Evolutionary conservation across 1,140 invertebrate genomes (phyloP), one percentile per base, ranked within the genome.

Genomic region (Cyphomyrmex costatus): DNA sequence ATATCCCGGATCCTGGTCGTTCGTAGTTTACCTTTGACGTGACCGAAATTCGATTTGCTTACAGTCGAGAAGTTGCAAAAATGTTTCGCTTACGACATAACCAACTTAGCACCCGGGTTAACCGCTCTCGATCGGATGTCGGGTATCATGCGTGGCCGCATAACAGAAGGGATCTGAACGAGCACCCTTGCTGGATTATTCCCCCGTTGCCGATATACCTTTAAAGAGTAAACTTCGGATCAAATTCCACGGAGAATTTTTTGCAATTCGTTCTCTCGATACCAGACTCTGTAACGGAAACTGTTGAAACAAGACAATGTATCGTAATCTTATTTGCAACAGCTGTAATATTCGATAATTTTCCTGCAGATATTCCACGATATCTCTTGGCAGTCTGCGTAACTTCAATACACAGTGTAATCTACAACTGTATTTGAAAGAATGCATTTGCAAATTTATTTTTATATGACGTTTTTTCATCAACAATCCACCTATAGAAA

Each of bases 11-110:
- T 89, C 87, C 63, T 33, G 36, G 21, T 49, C 79, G 68, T 83
- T 49, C 27, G 49, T 83, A 83, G 68, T 89, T 80, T 89, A 89
- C 88, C 68, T 87, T 89, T 89, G 84, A 87, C 88, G 88, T 89
- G 88, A 89, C 88, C 77, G 56, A 89, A 89, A 89, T 89, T 89
- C 88, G 77, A 89, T 89, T 89, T 71, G 77, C 66, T 24, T 80
- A 80, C 27, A 56, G 65, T 60, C 56, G 79, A 60, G 53, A 74
- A 83, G 68, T 74, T 74, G 79, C 68, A 83, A 74, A 74, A 83
- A 83, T 83, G 68, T 60, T 74, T 60, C 70, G 36, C 36, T 42
- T 83, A 74, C 68, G 24, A 42, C 53, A 16, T 21, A 71, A 82
- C 68, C 53, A 60, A 73, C 68, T 83, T 83, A 74, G 53, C 68